A percentile compares a stretch with the other conserved stretches of the same genome.
phyloP scores from a whole-genome alignment of 92 coral and sea anemone genomes.

The Parazoanthus darwini region DNA sequence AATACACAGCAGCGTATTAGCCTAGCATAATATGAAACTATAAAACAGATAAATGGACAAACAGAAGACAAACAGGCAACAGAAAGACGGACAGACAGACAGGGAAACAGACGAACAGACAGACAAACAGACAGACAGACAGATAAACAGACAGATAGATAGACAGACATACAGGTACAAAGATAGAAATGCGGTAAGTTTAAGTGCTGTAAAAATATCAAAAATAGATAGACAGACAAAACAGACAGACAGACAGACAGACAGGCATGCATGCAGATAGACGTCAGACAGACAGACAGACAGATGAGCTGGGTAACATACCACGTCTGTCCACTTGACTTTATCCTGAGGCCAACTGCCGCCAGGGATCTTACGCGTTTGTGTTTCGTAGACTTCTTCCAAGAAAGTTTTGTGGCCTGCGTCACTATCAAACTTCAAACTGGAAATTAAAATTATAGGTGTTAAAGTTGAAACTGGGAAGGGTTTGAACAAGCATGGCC shows the following conservation, averaged over 20 bases:
- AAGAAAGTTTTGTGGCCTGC: conserved; percentile 34
- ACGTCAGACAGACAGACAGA: background rate
- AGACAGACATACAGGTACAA: background rate
- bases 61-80: background rate
- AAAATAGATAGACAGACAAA: no score
- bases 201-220: no score
- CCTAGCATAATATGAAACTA: no score
- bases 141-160: background rate
- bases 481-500: background rate
- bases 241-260: no score
- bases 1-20: no score
- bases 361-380: conserved; percentile 18
- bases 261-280: no score
- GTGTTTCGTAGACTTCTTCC: conserved; percentile 36
- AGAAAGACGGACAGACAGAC: no score
- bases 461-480: background rate
- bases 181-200: no score
- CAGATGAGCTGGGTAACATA: background rate
- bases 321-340: conserved; percentile 33
- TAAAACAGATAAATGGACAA: background rate
- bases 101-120: no score
- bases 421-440: conserved; percentile 35
- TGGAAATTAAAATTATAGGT: background rate
- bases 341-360: conserved; percentile 25
- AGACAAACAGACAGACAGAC: background rate